Evolutionary conservation across 2,888 invertebrate species (phyloP).

Genomic region (Hypolimnas misippus): DNA sequence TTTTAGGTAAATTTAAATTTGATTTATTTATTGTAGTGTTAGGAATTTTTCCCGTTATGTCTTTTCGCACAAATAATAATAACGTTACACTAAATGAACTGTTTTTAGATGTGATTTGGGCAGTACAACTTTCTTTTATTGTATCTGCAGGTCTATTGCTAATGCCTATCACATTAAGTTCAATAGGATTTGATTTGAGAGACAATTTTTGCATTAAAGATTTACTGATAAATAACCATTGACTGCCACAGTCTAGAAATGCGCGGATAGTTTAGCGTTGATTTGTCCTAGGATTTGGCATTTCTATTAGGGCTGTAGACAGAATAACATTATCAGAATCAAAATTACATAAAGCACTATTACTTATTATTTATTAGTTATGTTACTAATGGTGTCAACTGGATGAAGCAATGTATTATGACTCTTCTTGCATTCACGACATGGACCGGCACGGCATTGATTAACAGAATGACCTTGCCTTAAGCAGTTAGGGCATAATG

Average conservation of each 20-base stretch:
- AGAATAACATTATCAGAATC: slow-evolving; percentile 9
- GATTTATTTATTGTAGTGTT: too few species aligned
- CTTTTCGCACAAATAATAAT: neutral
- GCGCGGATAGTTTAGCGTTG: slow-evolving; percentile 6
- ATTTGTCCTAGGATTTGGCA: slow-evolving; percentile 9
- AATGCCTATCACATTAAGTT: slow-evolving; percentile 5
- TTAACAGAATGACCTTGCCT: slow-evolving; percentile 35
- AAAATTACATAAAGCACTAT: slow-evolving; percentile 10
- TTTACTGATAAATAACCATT: slow-evolving; percentile 1
- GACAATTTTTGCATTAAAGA: slow-evolving; percentile 5
- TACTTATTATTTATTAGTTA: too few species aligned
- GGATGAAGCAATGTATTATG: slow-evolving; percentile 42
- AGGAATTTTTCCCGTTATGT: too few species aligned
- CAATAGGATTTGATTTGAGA: slow-evolving; percentile 6
- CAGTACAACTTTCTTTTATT: slow-evolving; percentile 7
- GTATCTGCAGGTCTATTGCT: slow-evolving; percentile 5
- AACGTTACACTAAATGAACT: neutral
- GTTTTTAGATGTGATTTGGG: slow-evolving; percentile 2
- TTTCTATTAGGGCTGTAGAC: slow-evolving; percentile 9
- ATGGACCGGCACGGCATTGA: slow-evolving; percentile 35
- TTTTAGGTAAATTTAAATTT: too few species aligned
- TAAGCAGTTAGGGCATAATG: slow-evolving; percentile 37
- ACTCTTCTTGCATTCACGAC: slow-evolving; percentile 29
- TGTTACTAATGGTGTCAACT: slow-evolving; percentile 7
- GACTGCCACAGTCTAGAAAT: slow-evolving; percentile 8